A percentile compares a stretch with the other conserved stretches of the same genome.
These are phyloP conservation scores for Chloroclysta siterata DNA, from an alignment of 2,888 invertebrate genomes.

Conservation along the genomic window DNA sequence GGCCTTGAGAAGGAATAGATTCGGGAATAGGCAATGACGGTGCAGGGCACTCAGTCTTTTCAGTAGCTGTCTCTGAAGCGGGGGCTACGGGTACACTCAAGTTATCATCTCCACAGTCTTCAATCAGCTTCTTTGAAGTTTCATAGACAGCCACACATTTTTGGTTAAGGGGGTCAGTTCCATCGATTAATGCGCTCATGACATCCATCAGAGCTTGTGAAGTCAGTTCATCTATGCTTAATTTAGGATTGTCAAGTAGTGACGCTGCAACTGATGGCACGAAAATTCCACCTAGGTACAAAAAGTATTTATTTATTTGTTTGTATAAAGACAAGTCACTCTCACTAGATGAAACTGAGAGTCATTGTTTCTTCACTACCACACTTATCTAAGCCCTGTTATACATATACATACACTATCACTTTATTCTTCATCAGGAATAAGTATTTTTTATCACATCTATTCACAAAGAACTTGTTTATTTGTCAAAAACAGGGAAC, in stretches of 20 bases:
- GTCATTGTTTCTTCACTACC: background rate
- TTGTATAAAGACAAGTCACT: no score
- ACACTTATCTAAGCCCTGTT: no score
- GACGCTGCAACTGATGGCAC: conserved; percentile 84
- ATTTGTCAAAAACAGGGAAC: no score
- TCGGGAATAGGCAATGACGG: conserved; percentile 75
- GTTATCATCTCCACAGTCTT: conserved; percentile 75
- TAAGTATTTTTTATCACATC: no score
- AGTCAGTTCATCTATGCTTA: conserved; percentile 83
- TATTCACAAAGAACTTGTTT: no score
- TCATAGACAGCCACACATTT: conserved; percentile 73
- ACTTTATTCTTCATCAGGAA: no score
- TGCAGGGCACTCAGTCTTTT: conserved; percentile 74
- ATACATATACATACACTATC: no score
- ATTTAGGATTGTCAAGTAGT: conserved; percentile 81
- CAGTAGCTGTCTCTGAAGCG: conserved; percentile 64
- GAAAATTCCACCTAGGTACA: conserved; percentile 78
- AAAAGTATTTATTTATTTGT: background rate
- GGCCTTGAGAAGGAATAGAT: conserved; percentile 70
- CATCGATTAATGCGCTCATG: conserved; percentile 83
- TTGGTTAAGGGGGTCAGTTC: conserved; percentile 84
- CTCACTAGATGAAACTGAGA: background rate
- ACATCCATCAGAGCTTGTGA: conserved; percentile 89
- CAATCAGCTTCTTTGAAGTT: conserved; percentile 73
- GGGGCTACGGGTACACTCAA: conserved; percentile 65